Base-by-base conservation (phyloP, 2,888 invertebrate species). In the Agrotis clavis region DNA sequence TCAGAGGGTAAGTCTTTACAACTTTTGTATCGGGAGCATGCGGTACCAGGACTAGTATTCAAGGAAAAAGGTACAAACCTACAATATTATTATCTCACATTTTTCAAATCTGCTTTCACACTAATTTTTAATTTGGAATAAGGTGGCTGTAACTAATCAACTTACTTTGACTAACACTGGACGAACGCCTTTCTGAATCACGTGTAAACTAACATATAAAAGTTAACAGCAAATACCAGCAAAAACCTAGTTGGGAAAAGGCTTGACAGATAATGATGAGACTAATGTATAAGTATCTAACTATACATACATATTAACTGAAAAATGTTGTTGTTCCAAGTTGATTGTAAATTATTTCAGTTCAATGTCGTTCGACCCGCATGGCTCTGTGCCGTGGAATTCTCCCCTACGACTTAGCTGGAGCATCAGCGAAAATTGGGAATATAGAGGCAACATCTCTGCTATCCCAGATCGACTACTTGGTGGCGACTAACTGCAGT, bases 361-460 rank as follows among this genome's bases (percentile, higher is more conserved):
- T 93, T 53, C 94, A 94, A 81, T 97, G 97, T 86, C 95, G 94
- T n/a, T 97, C 97, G 1, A 96, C 97, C 3, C 93, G 94, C 7
- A 88, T 96, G 62, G 87, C 92, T 13, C 86, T 97, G 65, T 97
- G 97, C 83, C 97, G 97, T n/a, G 97, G 97, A 2, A 96, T 97
- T 5, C 91, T 97, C n/a, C 97, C 97, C 0, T 97, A 97, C 87
- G 97, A 97, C 91, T 90, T 97, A 80, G 97, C 97, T 2, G 97
- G 97, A 14, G 87, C 94, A 7, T 93, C 97, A 2, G 91, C 91
- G 0, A 92, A 91, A 6, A 88, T 96, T n/a, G 91, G 89, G 19
- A 92, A 93, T 18, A 86, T 92, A 9, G 94, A 96, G 6, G 87
- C 96, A 11, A 92, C 94, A 9, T 87, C 93, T 1, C 90, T 96